These are phyloP conservation scores for Neelides sp. DNA, from an alignment of 1,140 invertebrate genomes.

Conservation along the genomic window DNA sequence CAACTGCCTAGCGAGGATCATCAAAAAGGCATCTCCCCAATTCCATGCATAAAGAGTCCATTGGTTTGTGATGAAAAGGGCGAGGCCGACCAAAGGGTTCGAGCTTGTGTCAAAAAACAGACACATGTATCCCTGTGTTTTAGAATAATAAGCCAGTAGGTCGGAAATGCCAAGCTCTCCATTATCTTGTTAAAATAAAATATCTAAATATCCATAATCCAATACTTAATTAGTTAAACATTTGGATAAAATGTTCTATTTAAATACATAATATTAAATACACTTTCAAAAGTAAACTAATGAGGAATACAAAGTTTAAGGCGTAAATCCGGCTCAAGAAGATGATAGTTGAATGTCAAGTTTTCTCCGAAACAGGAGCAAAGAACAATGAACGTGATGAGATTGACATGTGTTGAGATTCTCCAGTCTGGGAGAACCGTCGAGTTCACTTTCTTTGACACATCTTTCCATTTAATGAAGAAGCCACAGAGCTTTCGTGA, in stretches of 20 bases:
- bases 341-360: constrained; percentile 16
- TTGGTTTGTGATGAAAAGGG: constrained; percentile 19
- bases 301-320: too few species aligned
- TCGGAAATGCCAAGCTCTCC: too few species aligned
- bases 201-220: too few species aligned
- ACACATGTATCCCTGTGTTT: constrained; percentile 21
- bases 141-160: too few species aligned
- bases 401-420: constrained; percentile 12
- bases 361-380: constrained; percentile 17
- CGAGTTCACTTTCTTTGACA: constrained; percentile 1
- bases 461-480: constrained; percentile 12
- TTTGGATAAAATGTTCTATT: too few species aligned
- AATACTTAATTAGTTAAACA: too few species aligned
- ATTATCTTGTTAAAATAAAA: too few species aligned
- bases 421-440: constrained; percentile 6
- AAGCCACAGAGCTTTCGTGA: constrained; percentile 12
- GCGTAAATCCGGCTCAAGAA: too few species aligned
- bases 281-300: too few species aligned
- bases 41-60: constrained; percentile 21
- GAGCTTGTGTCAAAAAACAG: constrained; percentile 21
- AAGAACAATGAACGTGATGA: constrained; percentile 15
- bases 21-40: constrained; percentile 24
- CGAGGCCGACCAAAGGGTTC: constrained; percentile 5
- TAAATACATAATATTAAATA: too few species aligned
- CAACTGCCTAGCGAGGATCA: constrained; percentile 19